Conservation (phyloP, 2,113 vertebrate genomes). For the Bubo blakistoni region DNA sequence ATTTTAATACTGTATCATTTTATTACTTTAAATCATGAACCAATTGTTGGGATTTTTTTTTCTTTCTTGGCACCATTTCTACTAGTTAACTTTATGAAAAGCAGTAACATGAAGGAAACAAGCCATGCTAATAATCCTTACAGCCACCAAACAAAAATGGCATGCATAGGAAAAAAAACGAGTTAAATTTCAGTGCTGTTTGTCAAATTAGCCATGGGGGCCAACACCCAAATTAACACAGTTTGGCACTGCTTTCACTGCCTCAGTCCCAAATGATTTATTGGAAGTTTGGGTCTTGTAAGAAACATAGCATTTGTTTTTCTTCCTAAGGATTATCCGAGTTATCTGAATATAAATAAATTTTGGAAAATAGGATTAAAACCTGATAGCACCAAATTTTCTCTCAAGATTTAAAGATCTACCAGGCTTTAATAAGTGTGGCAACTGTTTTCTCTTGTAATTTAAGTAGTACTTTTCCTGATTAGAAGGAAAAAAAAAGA, state of each 20-base stretch:
- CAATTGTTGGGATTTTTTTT: background rate
- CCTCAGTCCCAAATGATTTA: background rate
- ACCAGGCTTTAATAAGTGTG: background rate
- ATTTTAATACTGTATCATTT: background rate
- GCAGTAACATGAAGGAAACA: constrained; percentile 23
- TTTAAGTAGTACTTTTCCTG: background rate
- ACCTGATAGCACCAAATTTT: background rate
- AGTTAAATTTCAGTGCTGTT: constrained; percentile 12
- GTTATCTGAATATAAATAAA: background rate
- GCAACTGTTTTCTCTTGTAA: background rate
- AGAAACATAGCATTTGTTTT: background rate
- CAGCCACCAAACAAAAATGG: constrained; percentile 21
- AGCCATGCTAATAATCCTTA: constrained; percentile 26
- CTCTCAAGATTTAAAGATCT: background rate
- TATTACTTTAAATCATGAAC: background rate
- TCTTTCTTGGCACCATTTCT: background rate
- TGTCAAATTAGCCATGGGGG: constrained; percentile 18
- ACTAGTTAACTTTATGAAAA: background rate
- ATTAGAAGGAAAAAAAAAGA: background rate
- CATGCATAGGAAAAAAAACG: background rate
- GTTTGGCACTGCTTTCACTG: constrained; percentile 10
- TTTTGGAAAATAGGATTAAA: constrained; percentile 11
- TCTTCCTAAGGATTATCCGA: background rate
- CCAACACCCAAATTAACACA: background rate
- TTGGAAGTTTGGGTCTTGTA: background rate